Base-by-base conservation (phyloP, 35 echinoderm and acorn worm species). In the Patiria miniata region DNA sequence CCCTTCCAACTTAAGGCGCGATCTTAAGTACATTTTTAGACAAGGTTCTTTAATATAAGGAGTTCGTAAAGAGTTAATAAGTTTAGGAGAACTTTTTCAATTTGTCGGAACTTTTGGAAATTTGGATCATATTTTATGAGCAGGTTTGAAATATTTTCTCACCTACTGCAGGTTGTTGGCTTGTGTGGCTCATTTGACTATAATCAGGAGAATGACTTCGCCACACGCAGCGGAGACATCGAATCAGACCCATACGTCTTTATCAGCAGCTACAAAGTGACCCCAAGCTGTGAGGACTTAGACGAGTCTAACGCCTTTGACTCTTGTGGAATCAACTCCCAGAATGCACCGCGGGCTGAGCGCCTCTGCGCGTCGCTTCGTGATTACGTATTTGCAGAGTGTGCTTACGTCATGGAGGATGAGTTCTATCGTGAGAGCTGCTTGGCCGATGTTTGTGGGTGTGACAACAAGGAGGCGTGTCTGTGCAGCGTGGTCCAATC, bases 171-270 rank as follows among this genome's bases (percentile, higher is more conserved):
- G 28, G 58, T 93, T 2, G 47, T 39, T 12, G 95, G 95, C 47
- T 61, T 97, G 54, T 97, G 95, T 60, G 95, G 95, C 15, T 88
- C 93, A 34, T 97, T 93, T 85, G 91, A 97, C 12, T 51, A 84
- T 14, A 83, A 93, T 39, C 88, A 97, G 58, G 85, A 84, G 37
- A 97, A 97, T 16, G 95, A 97, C 51, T 97, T 91, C 40, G 79
- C 80, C 22, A 86, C 91, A 52, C 91, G 88, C 16, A 91, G 87
- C 30, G 91, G 91, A 0, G 84, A 84, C 52, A 84, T 84, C 1
- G 82, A 37, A 23, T 32, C 82, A 22, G 59, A 60, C 23, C 30
- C 59, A 1, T 54, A 30, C 39, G 36, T 84, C 28, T 84, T 84
- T 22, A 39, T 52, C 52, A 60, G 36, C 15, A 60, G 82, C 30